Evolutionary conservation across 2,888 invertebrate species (phyloP), one percentile per base, ranked within the genome.

Genomic region (Drosophila nr. medialis): DNA sequence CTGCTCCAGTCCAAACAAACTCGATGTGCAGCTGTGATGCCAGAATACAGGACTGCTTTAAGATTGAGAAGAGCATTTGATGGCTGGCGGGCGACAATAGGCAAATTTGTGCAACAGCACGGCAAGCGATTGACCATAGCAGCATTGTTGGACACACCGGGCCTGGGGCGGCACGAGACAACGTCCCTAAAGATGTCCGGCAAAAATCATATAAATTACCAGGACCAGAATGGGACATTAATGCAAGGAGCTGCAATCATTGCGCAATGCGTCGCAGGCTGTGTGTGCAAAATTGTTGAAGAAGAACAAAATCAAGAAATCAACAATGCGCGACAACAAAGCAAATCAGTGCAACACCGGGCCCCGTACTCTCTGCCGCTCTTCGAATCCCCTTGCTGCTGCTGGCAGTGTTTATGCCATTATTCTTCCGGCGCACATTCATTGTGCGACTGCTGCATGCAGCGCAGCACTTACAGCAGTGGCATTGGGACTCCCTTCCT

Each of bases 81-180:
- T 68, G 48, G 36, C 6, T 29, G 38, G 27, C 54, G 27, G 18
- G 49, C 67, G 72, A 86, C 90, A 86, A 86, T 90, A 90, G 86
- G 59, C 88, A 86, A 86, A 86, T 86, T 86, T 86, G 86, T 72
- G 81, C 89, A 86, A 90, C 77, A 83, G 73, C 72, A 70, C 89
- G 73, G 87, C 86, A 81, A 83, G 84, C 65, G 64, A 61, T 77
- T 85, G 75, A 86, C 86, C 86, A 64, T 90, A 89, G 60, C 50
- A 48, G 34, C 64, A 77, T 88, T 83, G 86, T 88, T 63, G 67
- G 67, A 67, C 83, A 83, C 90, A 90, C 90, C 86, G 90, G 86
- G 90, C 90, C 77, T 60, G 62, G 64, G 49, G 71, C 76, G 87
- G 87, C 85, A 85, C 84, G 85, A 77, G 88, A 68, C 86, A 86